A percentile compares a stretch with the other conserved stretches of the same genome.
These are phyloP conservation scores for Urocyon cinereoargenteus DNA, from an alignment of 2,797 vertebrate genomes.

Conservation along the genomic window DNA sequence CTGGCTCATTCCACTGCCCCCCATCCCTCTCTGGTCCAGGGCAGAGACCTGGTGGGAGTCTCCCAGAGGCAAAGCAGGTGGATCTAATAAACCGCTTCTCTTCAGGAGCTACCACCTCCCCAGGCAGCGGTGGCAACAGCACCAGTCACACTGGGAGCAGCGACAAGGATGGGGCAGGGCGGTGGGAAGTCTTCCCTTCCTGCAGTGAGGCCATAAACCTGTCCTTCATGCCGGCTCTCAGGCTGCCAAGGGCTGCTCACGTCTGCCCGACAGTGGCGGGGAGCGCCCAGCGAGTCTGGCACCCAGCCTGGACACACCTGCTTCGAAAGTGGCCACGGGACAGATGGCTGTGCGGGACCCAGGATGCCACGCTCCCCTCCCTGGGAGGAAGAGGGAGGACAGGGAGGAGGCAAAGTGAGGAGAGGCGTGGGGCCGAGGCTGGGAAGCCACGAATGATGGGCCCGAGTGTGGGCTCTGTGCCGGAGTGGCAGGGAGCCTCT, in stretches of 20 bases:
- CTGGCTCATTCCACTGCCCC: background rate
- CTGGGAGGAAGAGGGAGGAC: background rate
- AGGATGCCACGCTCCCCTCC: background rate
- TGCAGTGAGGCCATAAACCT: background rate
- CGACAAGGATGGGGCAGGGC: background rate
- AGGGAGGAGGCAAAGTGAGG: background rate
- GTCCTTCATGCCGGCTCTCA: background rate
- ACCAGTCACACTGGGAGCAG: background rate
- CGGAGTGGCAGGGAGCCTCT: background rate
- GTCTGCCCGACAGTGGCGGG: background rate
- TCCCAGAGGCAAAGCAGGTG: background rate
- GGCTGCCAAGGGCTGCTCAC: background rate
- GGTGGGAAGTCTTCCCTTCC: slow-evolving; percentile 18
- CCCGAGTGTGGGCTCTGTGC: background rate
- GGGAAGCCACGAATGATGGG: too few relatives aligned
- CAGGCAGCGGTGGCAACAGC: background rate
- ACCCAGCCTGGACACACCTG: background rate
- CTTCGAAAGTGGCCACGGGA: background rate
- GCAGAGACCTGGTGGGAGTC: background rate
- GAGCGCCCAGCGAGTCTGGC: background rate
- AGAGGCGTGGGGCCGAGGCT: rapidly evolving
- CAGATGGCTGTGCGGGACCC: background rate
- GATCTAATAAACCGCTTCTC: background rate
- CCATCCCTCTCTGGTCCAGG: background rate
- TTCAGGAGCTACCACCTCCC: background rate